Percentiles rank a stretch among this genome's conserved stretches.
Evolutionary conservation across 2,113 vertebrate genomes (phyloP).

Genomic region (Pygoscelis adeliae): DNA sequence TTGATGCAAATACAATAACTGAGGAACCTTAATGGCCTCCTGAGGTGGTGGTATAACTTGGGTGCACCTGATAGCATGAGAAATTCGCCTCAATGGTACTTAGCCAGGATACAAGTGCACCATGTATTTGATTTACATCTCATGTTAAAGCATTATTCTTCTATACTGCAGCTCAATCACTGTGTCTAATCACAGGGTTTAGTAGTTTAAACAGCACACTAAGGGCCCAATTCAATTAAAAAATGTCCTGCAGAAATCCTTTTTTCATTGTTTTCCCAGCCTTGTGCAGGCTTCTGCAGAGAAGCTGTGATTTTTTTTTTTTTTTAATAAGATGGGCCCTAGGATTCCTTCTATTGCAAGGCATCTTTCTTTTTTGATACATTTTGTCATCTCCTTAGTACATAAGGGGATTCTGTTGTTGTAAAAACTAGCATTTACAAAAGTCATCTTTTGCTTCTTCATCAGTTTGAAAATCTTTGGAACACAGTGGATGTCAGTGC

Average conservation of each 20-base stretch:
- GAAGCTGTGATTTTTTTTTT: not conserved
- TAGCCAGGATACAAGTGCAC: not conserved
- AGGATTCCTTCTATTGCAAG: not conserved
- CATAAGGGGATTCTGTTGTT: not conserved
- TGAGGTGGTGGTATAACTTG: not conserved
- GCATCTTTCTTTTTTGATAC: not conserved
- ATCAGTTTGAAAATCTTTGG: slow-evolving; percentile 79
- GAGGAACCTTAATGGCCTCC: not conserved
- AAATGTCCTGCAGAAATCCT: slow-evolving; percentile 29
- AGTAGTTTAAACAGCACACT: slow-evolving; percentile 35
- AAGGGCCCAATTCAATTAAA: slow-evolving; percentile 55
- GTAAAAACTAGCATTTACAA: not conserved
- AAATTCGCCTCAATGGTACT: not conserved
- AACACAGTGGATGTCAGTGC: slow-evolving; percentile 56
- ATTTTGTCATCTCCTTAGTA: not conserved
- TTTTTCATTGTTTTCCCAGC: not conserved
- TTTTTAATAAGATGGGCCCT: not conserved
- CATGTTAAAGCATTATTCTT: not conserved
- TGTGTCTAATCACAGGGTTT: slow-evolving; percentile 43
- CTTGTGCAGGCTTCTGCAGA: not conserved
- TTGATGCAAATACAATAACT: not conserved
- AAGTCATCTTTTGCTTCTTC: not conserved
- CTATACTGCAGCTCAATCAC: not conserved
- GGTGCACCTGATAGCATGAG: not conserved
- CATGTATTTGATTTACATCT: slow-evolving; percentile 7